Evolutionary conservation across 2,888 invertebrate species (phyloP), one percentile per base, ranked within the genome.

Genomic region (Allacma fusca): DNA sequence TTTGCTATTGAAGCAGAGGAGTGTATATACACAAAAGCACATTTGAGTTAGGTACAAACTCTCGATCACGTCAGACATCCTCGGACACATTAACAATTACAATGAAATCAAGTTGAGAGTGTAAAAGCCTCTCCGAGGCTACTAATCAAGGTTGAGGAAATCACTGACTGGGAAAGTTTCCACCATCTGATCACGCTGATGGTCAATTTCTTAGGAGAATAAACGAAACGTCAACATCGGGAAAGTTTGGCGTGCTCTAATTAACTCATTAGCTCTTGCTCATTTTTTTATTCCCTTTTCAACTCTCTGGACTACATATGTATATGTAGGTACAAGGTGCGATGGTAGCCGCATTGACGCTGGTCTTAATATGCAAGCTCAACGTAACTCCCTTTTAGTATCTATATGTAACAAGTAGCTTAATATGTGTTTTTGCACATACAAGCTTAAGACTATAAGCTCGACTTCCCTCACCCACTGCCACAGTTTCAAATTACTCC

Each of bases 221-320:
- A 50, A 50, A 50, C 4, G 50, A 34, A 34, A 34, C 16, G 50
- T 50, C 50, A 50, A 50, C 9, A 34, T 50, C 1, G 50, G n/a
- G 19, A 50, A n/a, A 50, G 19, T n/a, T 50, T 19, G 2, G 1
- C 50, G 50, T n/a, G 9, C 50, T 50, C 50, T 50, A 50, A 50
- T 50, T 50, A 50, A 50, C 50, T 50, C 50, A 50, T 50, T 50
- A 50, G n/a, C 50, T 50, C 50, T 50, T 50, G n/a, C 50, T 50
- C 50, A 50, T 2, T 50, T 50, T 50, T 50, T 34, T 34, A 34
- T 5, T n/a, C 19, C 19, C 50, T 2, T 50, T 50, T 50, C 5
- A 13, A 50, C 9, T 50, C n/a, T 5, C 4, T 50, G 19, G 50
- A 19, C 4, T 13, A 16, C n/a, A 50, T n/a, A 19, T 16, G 2